phyloP scores from a whole-genome alignment of 2,888 invertebrate genomes.

The Gastrophysa polygoni region DNA sequence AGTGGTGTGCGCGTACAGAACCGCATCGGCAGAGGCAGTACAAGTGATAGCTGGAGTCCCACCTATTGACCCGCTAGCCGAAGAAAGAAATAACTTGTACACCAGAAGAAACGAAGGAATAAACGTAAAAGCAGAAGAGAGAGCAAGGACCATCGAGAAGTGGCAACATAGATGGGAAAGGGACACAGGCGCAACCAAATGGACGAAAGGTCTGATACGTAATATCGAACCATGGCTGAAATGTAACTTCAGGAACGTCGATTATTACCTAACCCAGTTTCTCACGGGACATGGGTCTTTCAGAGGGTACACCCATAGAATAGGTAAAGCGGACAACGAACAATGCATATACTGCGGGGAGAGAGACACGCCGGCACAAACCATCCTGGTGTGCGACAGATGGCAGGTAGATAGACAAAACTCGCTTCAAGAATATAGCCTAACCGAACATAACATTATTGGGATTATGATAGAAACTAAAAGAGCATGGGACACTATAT shows the following conservation, averaged over 20 bases:
- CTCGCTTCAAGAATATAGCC: neutral
- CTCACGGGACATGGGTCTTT: neutral
- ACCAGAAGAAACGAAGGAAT: neutral
- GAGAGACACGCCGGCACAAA: slow-evolving; percentile 1
- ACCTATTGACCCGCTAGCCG: neutral
- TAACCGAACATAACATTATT: neutral
- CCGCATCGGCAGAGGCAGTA: slow-evolving; percentile 20
- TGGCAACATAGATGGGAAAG: slow-evolving; percentile 1
- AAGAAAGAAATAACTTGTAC: neutral
- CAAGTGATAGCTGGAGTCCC: slow-evolving; percentile 12
- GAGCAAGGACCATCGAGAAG: neutral
- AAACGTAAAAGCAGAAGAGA: neutral
- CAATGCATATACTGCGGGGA: neutral
- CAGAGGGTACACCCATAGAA: neutral
- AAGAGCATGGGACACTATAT: neutral
- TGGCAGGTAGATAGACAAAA: neutral
- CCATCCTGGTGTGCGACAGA: neutral
- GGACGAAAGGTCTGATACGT: neutral
- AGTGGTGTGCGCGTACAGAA: slow-evolving; percentile 20
- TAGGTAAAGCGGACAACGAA: neutral
- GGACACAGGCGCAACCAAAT: neutral
- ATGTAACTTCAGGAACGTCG: neutral
- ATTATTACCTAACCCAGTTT: slow-evolving; percentile 3
- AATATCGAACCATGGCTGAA: neutral
- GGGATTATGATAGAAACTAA: neutral